A percentile compares a stretch with the other conserved stretches of the same genome.
These are phyloP conservation scores for Lota lota DNA, from an alignment of 2,113 vertebrate species.

Conservation along the genomic window DNA sequence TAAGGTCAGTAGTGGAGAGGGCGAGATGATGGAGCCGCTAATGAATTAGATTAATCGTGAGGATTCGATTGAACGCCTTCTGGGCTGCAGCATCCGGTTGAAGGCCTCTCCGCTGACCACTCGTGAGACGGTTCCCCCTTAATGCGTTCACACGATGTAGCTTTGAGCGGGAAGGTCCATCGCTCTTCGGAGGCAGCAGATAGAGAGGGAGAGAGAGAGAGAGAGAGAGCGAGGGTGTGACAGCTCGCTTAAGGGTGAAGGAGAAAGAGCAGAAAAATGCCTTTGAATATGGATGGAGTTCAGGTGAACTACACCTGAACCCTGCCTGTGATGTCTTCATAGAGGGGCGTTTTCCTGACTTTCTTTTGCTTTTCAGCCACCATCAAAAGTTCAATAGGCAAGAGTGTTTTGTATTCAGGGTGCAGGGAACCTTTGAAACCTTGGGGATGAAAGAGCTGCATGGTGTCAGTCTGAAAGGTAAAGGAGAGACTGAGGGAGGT, in stretches of 20 bases:
- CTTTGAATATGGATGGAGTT: conserved; percentile 70
- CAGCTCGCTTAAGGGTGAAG: no score
- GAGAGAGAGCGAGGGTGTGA: no score
- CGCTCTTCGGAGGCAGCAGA: conserved; percentile 45
- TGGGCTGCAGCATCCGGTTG: conserved; percentile 11
- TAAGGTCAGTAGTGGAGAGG: no score
- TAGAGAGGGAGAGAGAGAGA: conserved; percentile 16
- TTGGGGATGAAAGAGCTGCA: conserved; percentile 71
- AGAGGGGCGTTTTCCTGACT: conserved; percentile 66
- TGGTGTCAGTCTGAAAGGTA: conserved; percentile 69
- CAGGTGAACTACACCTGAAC: conserved; percentile 79
- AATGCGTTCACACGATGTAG: conserved; percentile 41
- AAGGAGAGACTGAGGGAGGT: conserved; percentile 60
- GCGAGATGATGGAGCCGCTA: no score
- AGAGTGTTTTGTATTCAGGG: conserved; percentile 76
- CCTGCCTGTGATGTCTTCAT: conserved; percentile 74
- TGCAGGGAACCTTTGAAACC: conserved; percentile 75
- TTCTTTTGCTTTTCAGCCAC: conserved; percentile 72
- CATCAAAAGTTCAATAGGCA: conserved; percentile 78
- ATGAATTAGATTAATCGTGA: no score
- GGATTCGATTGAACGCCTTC: conserved; percentile 5
- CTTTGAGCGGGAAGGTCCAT: conserved; percentile 34
- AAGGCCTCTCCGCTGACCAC: conserved; percentile 1
- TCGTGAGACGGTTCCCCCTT: not conserved
- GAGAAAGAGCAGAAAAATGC: conserved; percentile 50